Conservation (phyloP, 2,888 invertebrate genomes). For the Hyles lineata region DNA sequence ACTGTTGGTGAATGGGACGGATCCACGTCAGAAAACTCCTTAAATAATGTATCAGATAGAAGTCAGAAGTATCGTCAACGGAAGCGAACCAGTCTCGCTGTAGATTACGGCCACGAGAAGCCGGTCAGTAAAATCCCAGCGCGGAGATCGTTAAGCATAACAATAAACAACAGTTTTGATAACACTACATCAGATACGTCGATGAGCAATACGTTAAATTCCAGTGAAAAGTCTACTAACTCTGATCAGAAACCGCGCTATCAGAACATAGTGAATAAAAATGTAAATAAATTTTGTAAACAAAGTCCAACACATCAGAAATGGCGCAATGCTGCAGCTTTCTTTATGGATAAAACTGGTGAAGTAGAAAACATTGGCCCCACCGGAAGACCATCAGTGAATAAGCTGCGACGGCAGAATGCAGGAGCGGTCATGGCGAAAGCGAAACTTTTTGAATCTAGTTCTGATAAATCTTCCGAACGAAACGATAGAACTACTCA, state of each 20-base stretch:
- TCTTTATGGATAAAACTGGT: constrained; percentile 81
- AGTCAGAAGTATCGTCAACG: constrained; percentile 69
- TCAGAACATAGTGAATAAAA: constrained; percentile 58
- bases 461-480: constrained; percentile 80
- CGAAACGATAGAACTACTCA: constrained; percentile 61
- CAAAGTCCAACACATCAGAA: constrained; percentile 67
- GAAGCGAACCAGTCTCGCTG: constrained; percentile 67
- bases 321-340: constrained; percentile 84
- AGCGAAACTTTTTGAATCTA: constrained; percentile 89
- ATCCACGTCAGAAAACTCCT: constrained; percentile 62
- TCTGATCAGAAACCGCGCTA: constrained; percentile 57
- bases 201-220: constrained; percentile 60
- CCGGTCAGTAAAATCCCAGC: constrained; percentile 63
- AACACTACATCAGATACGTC: constrained; percentile 66
- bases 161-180: constrained; percentile 63
- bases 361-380: constrained; percentile 72
- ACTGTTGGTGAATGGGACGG: constrained; percentile 63
- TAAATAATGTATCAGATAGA: constrained; percentile 58
- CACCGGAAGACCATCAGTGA: constrained; percentile 89
- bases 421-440: constrained; percentile 93
- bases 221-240: constrained; percentile 58
- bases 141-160: constrained; percentile 71
- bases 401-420: constrained; percentile 89
- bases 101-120: constrained; percentile 67
- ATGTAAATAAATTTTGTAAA: constrained; percentile 51